Evolutionary conservation across 2,888 invertebrate species (phyloP).

Genomic region (Cephus pulcher): DNA sequence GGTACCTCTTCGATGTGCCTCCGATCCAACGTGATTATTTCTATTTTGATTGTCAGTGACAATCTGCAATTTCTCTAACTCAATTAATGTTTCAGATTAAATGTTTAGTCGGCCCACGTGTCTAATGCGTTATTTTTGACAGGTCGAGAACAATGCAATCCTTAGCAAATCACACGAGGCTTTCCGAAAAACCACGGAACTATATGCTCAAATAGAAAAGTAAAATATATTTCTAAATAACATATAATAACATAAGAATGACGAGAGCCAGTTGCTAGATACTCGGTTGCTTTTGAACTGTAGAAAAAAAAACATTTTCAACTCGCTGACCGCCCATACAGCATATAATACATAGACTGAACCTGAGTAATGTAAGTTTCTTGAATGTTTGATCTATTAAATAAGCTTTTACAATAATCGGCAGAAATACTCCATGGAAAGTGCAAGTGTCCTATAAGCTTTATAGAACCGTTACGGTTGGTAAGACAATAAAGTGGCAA

Average conservation of each 20-base stretch:
- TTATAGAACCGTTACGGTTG: neutral
- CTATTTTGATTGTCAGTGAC: neutral
- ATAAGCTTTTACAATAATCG: slow-evolving; percentile 14
- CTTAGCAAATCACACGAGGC: no score
- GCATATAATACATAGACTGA: neutral
- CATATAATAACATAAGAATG: no score
- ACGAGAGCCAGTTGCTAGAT: no score
- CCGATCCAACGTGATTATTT: neutral
- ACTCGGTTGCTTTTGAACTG: no score
- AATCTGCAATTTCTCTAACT: neutral
- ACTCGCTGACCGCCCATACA: neutral
- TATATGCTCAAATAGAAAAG: no score
- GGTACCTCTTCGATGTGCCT: neutral
- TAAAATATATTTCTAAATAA: no score
- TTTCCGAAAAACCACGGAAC: no score
- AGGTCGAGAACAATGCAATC: no score
- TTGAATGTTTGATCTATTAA: slow-evolving; percentile 15
- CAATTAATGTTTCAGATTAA: neutral
- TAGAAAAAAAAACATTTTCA: no score
- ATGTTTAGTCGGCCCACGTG: neutral
- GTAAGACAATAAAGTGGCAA: neutral
- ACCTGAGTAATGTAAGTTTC: slow-evolving; percentile 16
- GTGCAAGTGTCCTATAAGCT: neutral
- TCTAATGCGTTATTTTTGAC: no score
- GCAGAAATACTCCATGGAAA: neutral